These are phyloP conservation scores for Spilarctia lutea DNA, from an alignment of 2,888 invertebrate genomes.

Conservation along the genomic window DNA sequence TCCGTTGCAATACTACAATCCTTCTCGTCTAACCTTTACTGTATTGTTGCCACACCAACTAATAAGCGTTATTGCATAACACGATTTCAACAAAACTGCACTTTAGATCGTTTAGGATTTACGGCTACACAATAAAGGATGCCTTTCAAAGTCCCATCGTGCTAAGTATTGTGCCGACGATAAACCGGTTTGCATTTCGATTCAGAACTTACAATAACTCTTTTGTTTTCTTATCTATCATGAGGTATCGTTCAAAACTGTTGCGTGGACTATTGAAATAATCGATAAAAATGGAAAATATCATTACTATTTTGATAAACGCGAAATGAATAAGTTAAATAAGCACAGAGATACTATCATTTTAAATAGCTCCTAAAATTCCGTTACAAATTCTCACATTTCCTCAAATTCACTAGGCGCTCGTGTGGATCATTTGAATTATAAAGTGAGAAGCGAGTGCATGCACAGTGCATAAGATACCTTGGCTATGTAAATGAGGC, in stretches of 20 bases:
- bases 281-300: no score
- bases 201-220: constrained; percentile 49
- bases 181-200: constrained; percentile 55
- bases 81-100: constrained; percentile 54
- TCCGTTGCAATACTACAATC: constrained; percentile 22
- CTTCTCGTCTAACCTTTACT: constrained; percentile 23
- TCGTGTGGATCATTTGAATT: constrained; percentile 82
- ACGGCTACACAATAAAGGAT: constrained; percentile 63
- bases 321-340: constrained; percentile 1
- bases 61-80: constrained; percentile 49
- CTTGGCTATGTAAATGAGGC: constrained; percentile 78
- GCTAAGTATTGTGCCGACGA: constrained; percentile 55
- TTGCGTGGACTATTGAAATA: neutral
- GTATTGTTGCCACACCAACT: constrained; percentile 33
- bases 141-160: constrained; percentile 60
- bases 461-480: constrained; percentile 80
- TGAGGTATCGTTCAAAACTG: constrained; percentile 13
- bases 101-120: constrained; percentile 60
- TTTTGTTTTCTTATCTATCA: constrained; percentile 46
- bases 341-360: constrained; percentile 44
- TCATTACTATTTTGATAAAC: constrained; percentile 4
- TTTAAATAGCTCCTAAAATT: constrained; percentile 62
- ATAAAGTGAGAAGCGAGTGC: constrained; percentile 83
- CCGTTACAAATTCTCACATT: constrained; percentile 85
- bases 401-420: constrained; percentile 70